Evolutionary conservation across 2,113 vertebrate species (phyloP).

Genomic region (Sterrhoptilus dennistouni): DNA sequence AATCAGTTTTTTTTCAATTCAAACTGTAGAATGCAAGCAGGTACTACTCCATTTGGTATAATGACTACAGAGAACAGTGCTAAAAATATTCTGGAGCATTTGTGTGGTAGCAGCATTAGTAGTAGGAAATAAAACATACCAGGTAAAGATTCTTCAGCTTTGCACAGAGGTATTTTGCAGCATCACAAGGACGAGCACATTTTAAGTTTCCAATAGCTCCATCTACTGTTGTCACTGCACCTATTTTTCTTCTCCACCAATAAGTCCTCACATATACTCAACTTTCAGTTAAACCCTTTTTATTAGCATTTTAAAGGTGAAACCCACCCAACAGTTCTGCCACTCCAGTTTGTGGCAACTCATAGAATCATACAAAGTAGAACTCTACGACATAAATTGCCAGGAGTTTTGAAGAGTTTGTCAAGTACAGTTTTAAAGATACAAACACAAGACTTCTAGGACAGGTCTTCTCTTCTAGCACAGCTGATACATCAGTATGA

Average conservation of each 20-base stretch:
- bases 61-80: neutral
- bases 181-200: fast-evolving
- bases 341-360: neutral
- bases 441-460: neutral
- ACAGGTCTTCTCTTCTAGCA: neutral
- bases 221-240: conserved; percentile 36
- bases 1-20: neutral
- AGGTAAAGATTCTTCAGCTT: neutral
- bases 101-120: neutral
- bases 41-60: neutral
- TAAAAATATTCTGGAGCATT: neutral
- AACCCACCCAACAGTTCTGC: neutral
- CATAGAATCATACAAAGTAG: neutral
- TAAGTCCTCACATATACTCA: neutral
- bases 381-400: neutral
- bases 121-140: neutral
- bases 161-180: neutral
- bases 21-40: neutral
- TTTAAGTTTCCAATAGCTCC: conserved; percentile 46
- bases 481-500: neutral
- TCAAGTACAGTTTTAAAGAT: neutral
- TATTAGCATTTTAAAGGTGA: neutral
- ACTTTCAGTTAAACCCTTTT: neutral
- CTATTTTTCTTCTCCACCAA: neutral
- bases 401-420: neutral